These are phyloP conservation scores for Dryobotodes eremita DNA, from an alignment of 2,888 invertebrate species.

Conservation along the genomic window DNA sequence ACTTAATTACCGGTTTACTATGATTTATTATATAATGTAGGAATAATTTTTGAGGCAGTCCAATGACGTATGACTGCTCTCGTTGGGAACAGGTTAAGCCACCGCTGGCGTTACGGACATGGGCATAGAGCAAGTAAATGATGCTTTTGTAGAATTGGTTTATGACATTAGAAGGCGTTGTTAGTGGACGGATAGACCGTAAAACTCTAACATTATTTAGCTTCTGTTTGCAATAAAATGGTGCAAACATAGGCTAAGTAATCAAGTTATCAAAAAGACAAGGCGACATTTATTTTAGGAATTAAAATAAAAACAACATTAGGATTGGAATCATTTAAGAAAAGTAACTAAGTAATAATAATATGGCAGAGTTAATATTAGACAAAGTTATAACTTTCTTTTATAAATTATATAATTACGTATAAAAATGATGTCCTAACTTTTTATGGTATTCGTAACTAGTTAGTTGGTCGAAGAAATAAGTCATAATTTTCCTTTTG, in stretches of 20 bases:
- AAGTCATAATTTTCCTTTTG: slow-evolving; percentile 20
- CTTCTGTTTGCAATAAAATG: neutral
- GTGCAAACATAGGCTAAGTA: neutral
- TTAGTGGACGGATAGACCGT: neutral
- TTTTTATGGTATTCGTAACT: slow-evolving; percentile 15
- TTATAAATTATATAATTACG: neutral
- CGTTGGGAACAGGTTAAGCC: slow-evolving; percentile 82
- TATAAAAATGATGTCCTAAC: slow-evolving; percentile 19
- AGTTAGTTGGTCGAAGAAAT: neutral
- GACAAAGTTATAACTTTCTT: neutral
- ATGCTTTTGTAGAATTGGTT: slow-evolving; percentile 5
- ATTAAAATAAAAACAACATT: neutral
- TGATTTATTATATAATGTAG: slow-evolving; percentile 90
- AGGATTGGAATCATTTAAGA: neutral
- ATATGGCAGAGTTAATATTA: neutral
- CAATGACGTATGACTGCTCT: slow-evolving; percentile 89
- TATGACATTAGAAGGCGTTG: neutral
- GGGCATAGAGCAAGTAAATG: slow-evolving; percentile 60
- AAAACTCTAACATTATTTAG: neutral
- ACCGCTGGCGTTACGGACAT: slow-evolving; percentile 85
- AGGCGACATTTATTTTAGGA: neutral
- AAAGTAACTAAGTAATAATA: neutral
- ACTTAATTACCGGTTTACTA: slow-evolving; percentile 90
- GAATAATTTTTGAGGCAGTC: slow-evolving; percentile 87
- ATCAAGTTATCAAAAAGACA: neutral